These are phyloP conservation scores for Corvus moneduloides DNA, from an alignment of 2,113 vertebrate genomes.

Conservation along the genomic window DNA sequence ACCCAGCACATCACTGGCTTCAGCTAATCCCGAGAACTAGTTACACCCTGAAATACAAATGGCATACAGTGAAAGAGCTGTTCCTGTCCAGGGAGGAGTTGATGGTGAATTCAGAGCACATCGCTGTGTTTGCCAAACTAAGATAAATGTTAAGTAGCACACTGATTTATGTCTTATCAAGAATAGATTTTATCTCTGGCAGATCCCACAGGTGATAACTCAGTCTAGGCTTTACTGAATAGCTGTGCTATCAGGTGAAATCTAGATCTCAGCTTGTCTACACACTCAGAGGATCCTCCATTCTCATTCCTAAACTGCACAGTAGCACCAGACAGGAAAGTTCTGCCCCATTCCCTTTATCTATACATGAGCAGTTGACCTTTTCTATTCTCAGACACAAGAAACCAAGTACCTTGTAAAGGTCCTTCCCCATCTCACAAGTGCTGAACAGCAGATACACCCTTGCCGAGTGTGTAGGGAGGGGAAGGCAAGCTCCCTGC, in stretches of 20 bases:
- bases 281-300: background rate
- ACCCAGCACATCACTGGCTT: background rate
- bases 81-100: background rate
- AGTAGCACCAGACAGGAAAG: background rate
- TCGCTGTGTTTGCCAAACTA: background rate
- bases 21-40: background rate
- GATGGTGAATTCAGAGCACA: background rate
- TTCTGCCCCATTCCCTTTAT: background rate
- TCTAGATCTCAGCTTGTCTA: background rate
- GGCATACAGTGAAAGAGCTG: rapidly evolving
- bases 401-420: background rate
- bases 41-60: background rate
- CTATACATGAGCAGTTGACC: background rate
- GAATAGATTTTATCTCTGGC: background rate
- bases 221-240: background rate
- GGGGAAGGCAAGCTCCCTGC: background rate
- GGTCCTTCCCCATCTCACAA: background rate
- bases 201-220: background rate
- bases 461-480: background rate
- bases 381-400: background rate
- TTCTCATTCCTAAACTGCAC: background rate
- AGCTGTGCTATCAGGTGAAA: background rate
- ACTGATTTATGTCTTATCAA: background rate
- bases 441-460: background rate
- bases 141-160: background rate